Conservation (phyloP, 2,888 invertebrate genomes). For the Pegoplata infirma region DNA sequence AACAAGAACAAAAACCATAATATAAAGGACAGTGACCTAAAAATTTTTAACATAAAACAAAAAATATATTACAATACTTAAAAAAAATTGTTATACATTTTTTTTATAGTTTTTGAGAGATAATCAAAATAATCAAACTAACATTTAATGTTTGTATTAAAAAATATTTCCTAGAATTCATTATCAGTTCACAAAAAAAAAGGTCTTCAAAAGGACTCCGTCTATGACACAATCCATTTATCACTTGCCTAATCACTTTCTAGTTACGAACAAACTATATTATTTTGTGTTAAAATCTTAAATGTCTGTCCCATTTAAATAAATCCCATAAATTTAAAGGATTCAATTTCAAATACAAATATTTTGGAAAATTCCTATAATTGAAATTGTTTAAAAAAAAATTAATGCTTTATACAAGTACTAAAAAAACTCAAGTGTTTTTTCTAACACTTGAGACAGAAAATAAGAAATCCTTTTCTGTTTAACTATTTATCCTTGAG, state of each 20-base stretch:
- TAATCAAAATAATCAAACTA: background rate
- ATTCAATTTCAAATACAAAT: conserved; percentile 32
- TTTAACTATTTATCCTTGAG: conserved; percentile 2
- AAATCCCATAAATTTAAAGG: conserved; percentile 44
- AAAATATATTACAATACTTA: background rate
- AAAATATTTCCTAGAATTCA: background rate
- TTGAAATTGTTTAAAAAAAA: conserved; percentile 9
- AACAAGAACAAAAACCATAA: background rate
- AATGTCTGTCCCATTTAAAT: conserved; percentile 17
- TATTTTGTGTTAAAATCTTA: background rate
- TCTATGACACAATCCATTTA: background rate
- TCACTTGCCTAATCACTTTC: conserved; percentile 24
- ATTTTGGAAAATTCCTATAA: conserved; percentile 1
- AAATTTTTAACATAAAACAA: background rate
- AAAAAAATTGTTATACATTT: background rate
- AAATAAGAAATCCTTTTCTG: conserved; percentile 2
- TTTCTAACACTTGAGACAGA: conserved; percentile 29
- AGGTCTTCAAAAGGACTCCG: background rate
- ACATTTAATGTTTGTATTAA: background rate
- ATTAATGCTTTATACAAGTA: background rate
- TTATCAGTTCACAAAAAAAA: too few species aligned
- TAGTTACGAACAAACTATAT: conserved; percentile 28
- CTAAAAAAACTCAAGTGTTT: conserved; percentile 2
- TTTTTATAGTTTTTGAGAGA: background rate
- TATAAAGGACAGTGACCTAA: conserved; percentile 44